Conservation (phyloP, 2,888 invertebrate genomes). For the Brachyptera risi region DNA sequence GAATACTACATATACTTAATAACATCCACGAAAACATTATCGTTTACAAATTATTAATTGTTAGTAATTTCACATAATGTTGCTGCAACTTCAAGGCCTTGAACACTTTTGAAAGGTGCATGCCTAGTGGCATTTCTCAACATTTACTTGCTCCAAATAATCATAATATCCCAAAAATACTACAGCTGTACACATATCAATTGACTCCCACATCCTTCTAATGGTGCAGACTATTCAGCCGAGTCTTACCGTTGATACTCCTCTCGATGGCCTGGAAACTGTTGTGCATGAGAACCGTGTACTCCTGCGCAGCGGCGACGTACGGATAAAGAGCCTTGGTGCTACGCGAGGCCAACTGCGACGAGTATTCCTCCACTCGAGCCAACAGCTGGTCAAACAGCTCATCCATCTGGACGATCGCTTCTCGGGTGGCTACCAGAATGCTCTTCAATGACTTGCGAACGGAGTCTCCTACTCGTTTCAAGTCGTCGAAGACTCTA, state of each 20-base stretch:
- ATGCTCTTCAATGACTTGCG: neutral
- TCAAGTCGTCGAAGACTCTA: constrained; percentile 5
- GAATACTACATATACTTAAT: neutral
- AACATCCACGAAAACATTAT: neutral
- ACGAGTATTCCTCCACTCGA: neutral
- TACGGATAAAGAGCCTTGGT: neutral
- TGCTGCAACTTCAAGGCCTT: too few species aligned
- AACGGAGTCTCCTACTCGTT: constrained; percentile 8
- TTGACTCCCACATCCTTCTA: too few species aligned
- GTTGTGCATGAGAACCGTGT: constrained; percentile 20
- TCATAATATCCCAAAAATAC: too few species aligned
- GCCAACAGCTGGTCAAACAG: constrained; percentile 1
- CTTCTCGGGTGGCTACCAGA: constrained; percentile 7
- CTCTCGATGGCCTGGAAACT: constrained; percentile 20
- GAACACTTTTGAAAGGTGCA: too few species aligned
- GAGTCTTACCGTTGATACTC: constrained; percentile 13
- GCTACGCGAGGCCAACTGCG: neutral
- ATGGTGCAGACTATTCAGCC: too few species aligned
- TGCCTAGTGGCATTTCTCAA: too few species aligned
- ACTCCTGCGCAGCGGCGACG: constrained; percentile 13
- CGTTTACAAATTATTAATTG: neutral
- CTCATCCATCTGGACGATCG: constrained; percentile 5
- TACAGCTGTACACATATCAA: too few species aligned
- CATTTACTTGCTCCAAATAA: too few species aligned
- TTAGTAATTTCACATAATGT: neutral